Evolutionary conservation across 2,797 vertebrate genomes (phyloP), one percentile per base, ranked within the genome.

Genomic region (Micropoecilia bifurca): DNA sequence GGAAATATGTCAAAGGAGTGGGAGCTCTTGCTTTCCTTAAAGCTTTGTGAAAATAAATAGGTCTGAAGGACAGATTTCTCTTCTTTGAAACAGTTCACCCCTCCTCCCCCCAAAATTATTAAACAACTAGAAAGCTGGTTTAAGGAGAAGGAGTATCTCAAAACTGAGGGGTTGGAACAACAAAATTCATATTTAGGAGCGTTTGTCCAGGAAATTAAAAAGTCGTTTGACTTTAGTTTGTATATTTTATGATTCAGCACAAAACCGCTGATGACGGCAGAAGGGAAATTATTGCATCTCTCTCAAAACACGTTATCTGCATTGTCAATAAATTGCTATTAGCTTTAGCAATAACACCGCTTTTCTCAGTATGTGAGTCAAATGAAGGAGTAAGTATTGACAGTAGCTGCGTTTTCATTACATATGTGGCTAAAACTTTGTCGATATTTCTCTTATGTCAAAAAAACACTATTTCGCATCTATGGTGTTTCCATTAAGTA

Each of bases 21-120:
- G 25, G 22, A 4, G 9, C 63, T 41, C 63, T 25, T 39, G 12
- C 20, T 68, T 68, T 68, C 8, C 36, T 39, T 18, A 41, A 22
- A 41, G 63, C 63, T 68, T 41, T 68, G 18, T 68, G 8, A 68
- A 68, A 22, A 68, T 68, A 68, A 68, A 25, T 41, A 68, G 20
- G 36, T 41, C 20, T 39, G 36, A 0, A 41, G 36, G 20, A 68
- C 61, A 63, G 61, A 20, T 36, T 63, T 36, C 30, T 61, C 14
- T 33, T 7, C 30, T 18, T 33, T 16, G 9, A 59, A 30, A 12
- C n/a, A 0, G 28, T 59, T n/a, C n/a, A n/a, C n/a, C n/a, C 20
- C 20, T n/a, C 4, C 12, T n/a, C n/a, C 12, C 12, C 55, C n/a
- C 12, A 28, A 2, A 25, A 59, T 30, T 59, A 30, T 59, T 59